phyloP scores from a whole-genome alignment of 2,113 vertebrate genomes.

The Trematocara marginatum region DNA sequence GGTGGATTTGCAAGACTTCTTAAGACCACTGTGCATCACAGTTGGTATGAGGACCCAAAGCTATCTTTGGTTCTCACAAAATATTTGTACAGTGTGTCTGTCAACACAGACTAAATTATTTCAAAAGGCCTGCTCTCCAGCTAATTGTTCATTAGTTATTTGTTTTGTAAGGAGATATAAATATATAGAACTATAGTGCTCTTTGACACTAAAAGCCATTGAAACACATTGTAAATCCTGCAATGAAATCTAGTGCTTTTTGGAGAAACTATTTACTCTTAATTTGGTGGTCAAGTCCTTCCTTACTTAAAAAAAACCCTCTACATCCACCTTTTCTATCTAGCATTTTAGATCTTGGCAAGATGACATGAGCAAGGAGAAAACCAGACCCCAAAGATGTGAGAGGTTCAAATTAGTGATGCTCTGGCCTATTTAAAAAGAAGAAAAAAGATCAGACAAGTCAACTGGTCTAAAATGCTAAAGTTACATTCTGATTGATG shows the following conservation, averaged over 20 bases:
- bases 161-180: neutral
- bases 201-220: neutral
- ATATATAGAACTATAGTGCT: neutral
- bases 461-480: neutral
- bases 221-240: neutral
- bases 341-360: neutral
- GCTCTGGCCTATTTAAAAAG: neutral
- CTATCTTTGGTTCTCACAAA: neutral
- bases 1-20: neutral
- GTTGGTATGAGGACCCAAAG: neutral
- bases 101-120: neutral
- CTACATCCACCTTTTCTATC: neutral
- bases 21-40: neutral
- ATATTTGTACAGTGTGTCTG: neutral
- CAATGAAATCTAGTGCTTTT: neutral
- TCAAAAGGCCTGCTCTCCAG: neutral
- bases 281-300: neutral
- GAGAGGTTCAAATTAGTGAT: neutral
- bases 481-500: neutral
- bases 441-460: neutral
- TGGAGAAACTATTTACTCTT: neutral
- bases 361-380: neutral
- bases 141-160: neutral
- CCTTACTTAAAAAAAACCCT: neutral
- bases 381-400: neutral